These are phyloP conservation scores for Aulostomus chinensis DNA, from an alignment of 2,797 vertebrate genomes.

Conservation along the genomic window DNA sequence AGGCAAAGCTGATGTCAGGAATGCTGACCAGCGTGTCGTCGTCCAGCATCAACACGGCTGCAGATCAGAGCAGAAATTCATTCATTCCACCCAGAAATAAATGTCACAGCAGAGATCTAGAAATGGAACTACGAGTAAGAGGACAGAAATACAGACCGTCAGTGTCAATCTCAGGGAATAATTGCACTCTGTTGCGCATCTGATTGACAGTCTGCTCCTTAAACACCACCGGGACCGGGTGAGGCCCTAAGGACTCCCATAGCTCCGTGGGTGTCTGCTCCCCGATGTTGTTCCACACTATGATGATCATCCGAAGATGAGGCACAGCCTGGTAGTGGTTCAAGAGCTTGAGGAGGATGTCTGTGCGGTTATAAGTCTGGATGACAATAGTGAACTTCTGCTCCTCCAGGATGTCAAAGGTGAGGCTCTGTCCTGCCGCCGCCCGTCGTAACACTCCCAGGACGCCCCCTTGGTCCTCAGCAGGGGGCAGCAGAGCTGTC, in stretches of 20 bases:
- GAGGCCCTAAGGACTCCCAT: slow-evolving; percentile 90
- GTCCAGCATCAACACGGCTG: slow-evolving; percentile 94
- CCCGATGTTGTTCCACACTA: slow-evolving; percentile 94
- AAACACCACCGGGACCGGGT: slow-evolving; percentile 90
- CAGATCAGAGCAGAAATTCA: slow-evolving; percentile 11
- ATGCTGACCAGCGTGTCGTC: slow-evolving; percentile 92
- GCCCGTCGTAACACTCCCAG: slow-evolving; percentile 61
- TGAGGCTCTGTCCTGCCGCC: background rate
- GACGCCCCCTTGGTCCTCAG: slow-evolving; percentile 47
- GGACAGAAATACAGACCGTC: slow-evolving; percentile 77
- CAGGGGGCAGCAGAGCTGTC: slow-evolving; percentile 70
- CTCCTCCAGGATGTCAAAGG: slow-evolving; percentile 20
- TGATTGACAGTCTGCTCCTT: slow-evolving; percentile 86
- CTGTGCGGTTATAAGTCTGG: slow-evolving; percentile 94
- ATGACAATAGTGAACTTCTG: slow-evolving; percentile 90
- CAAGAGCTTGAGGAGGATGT: slow-evolving; percentile 89
- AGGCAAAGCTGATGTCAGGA: slow-evolving; percentile 92
- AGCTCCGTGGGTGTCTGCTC: slow-evolving; percentile 83
- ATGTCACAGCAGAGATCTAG: too few relatives aligned
- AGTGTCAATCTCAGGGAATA: slow-evolving; percentile 88
- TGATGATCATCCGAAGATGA: slow-evolving; percentile 86
- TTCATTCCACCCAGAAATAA: too few relatives aligned
- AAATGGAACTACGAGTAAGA: too few relatives aligned
- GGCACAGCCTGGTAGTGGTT: slow-evolving; percentile 95
- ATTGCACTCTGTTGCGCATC: slow-evolving; percentile 92